Percentiles rank a stretch among this genome's conserved stretches.
These are phyloP conservation scores for Triplophysa bombifrons DNA, from an alignment of 2,797 vertebrate species.

Conservation along the genomic window DNA sequence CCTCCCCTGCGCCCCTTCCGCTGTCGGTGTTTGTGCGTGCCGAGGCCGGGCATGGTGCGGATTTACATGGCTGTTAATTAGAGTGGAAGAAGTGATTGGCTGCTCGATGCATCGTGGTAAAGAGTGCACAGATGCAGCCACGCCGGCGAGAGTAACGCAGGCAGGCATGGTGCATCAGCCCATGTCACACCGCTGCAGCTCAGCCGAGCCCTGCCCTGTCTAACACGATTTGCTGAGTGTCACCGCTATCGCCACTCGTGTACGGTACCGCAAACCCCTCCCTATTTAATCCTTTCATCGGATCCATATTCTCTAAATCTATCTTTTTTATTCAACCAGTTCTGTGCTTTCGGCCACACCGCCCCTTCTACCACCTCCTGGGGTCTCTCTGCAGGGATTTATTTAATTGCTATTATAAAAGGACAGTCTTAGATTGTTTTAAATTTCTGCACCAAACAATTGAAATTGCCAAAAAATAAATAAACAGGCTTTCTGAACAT, in stretches of 20 bases:
- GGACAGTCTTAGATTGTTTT: background rate
- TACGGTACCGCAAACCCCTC: slow-evolving; percentile 25
- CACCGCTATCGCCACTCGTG: slow-evolving; percentile 56
- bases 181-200: slow-evolving; percentile 85
- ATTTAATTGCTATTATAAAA: background rate
- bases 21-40: slow-evolving; percentile 3
- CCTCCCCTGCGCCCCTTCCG: slow-evolving; percentile 22
- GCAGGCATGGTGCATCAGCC: slow-evolving; percentile 83
- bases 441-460: background rate
- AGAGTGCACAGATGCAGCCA: slow-evolving; percentile 91
- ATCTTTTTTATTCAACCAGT: slow-evolving; percentile 20
- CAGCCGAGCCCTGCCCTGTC: slow-evolving; percentile 84
- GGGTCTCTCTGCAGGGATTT: background rate
- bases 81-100: slow-evolving; percentile 99
- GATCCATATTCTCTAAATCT: slow-evolving; percentile 1
- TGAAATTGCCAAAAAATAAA: background rate
- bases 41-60: slow-evolving; percentile 56
- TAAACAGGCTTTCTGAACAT: too few species aligned
- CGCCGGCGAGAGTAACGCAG: slow-evolving; percentile 83
- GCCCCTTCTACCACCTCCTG: background rate
- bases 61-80: slow-evolving; percentile 99
- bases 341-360: slow-evolving; percentile 16
- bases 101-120: slow-evolving; percentile 93
- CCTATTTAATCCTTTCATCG: slow-evolving; percentile 22
- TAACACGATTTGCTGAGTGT: slow-evolving; percentile 84